Evolutionary conservation across 2,888 invertebrate species (phyloP).

Genomic region (Endomychus coccineus): DNA sequence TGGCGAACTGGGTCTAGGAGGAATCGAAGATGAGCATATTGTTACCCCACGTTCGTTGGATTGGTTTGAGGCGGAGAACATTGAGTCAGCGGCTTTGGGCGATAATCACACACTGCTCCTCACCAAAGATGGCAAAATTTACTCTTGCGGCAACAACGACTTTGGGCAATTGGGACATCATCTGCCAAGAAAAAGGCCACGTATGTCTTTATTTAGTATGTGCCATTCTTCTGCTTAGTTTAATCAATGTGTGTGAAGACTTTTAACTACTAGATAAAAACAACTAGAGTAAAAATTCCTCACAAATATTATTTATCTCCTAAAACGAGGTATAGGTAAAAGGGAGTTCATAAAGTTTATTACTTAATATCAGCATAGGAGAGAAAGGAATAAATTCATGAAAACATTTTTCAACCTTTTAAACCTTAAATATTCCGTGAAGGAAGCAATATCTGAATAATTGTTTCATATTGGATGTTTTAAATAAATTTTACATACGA

Average conservation of each 20-base stretch:
- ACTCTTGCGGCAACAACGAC: slow-evolving; percentile 90
- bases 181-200: slow-evolving; percentile 57
- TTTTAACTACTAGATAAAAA: too few relatives aligned
- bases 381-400: too few relatives aligned
- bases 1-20: slow-evolving; percentile 73
- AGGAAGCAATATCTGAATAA: too few relatives aligned
- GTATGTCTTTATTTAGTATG: slow-evolving; percentile 59
- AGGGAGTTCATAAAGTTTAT: too few relatives aligned
- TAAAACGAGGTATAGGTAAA: too few relatives aligned
- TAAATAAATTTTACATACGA: too few relatives aligned
- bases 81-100: slow-evolving; percentile 63
- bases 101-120: slow-evolving; percentile 75
- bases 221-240: slow-evolving; percentile 29
- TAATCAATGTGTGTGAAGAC: too few relatives aligned
- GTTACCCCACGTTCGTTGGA: slow-evolving; percentile 54
- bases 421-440: too few relatives aligned
- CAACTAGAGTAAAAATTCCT: background rate
- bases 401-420: too few relatives aligned
- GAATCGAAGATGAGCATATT: slow-evolving; percentile 64
- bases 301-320: too few relatives aligned
- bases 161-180: slow-evolving; percentile 83
- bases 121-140: slow-evolving; percentile 69
- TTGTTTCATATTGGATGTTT: too few relatives aligned
- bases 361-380: too few relatives aligned
- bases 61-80: slow-evolving; percentile 53